Evolutionary conservation across 2,888 invertebrate genomes (phyloP), one percentile per base, ranked within the genome.

Genomic region (Brachyptera putata): DNA sequence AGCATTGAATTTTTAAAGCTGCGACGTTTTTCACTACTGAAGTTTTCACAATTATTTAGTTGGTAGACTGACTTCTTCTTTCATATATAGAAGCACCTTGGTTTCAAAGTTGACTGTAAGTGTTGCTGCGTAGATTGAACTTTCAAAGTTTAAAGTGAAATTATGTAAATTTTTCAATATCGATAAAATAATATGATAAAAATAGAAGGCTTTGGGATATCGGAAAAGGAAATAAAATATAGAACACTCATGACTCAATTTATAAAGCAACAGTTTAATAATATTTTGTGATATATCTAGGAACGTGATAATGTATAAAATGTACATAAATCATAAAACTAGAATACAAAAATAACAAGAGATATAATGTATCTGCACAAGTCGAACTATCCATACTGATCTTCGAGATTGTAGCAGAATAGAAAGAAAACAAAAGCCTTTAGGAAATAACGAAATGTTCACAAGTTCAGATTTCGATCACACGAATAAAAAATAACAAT

Each of bases 351-450:
- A 24, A 50, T 14, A 50, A 50, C 26, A 50, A 22, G 49, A 14
- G 25, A 43, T 43, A 43, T n/a, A n/a, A n/a, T n/a, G n/a, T n/a
- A n/a, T n/a, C n/a, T n/a, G 18, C 16, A 53, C 53, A 53, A 53
- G 36, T 53, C 53, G 36, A 34, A 50, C 50, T 26, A 46, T 46
- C 34, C 36, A 34, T 9, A 24, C 7, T 53, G 36, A 53, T 53
- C 53, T 53, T 21, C 34, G 53, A 34, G 53, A 53, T 53, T 53
- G 53, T 22, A 13, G n/a, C n/a, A n/a, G n/a, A n/a, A 11, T 30
- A 18, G 11, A 1, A 5, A 46, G 46, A 46, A 53, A 22, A 3
- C 34, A 21, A 50, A n/a, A 34, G 53, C 53, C 53, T 14, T 30
- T 16, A 18, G 53, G 53, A 36, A 34, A 53, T 21, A 14, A 53